Evolutionary conservation across 2,797 vertebrate species (phyloP).

Genomic region (Syngnathus acus): DNA sequence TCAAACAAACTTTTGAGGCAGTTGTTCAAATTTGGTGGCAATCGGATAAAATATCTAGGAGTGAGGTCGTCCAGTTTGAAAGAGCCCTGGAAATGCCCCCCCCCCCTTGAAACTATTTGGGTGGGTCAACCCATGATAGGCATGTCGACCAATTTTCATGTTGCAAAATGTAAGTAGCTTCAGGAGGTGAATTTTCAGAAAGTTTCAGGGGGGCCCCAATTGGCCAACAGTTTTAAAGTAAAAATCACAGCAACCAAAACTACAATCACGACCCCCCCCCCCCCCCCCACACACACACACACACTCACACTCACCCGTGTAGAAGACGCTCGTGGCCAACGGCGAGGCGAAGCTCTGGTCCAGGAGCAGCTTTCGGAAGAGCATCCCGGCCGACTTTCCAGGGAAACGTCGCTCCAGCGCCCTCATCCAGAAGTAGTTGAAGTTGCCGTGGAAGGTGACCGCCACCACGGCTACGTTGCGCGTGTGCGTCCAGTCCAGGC

Average conservation of each 20-base stretch:
- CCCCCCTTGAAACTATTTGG: neutral
- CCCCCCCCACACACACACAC: too few relatives aligned
- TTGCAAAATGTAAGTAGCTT: too few relatives aligned
- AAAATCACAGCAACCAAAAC: too few relatives aligned
- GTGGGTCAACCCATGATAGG: neutral
- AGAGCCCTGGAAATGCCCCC: too few relatives aligned
- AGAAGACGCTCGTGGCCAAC: constrained; percentile 80
- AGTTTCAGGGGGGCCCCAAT: too few relatives aligned
- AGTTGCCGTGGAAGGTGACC: constrained; percentile 83
- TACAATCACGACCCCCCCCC: too few relatives aligned
- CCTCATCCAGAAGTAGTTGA: constrained; percentile 84
- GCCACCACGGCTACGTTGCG: constrained; percentile 78
- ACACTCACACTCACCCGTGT: constrained; percentile 66
- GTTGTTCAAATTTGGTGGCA: too few relatives aligned
- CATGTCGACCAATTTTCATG: too few relatives aligned
- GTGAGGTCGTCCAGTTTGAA: too few relatives aligned
- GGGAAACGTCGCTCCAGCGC: constrained; percentile 81
- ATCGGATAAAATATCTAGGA: too few relatives aligned
- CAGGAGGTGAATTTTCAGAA: neutral
- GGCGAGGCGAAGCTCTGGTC: constrained; percentile 84
- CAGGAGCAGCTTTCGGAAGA: constrained; percentile 80
- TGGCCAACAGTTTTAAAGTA: too few relatives aligned
- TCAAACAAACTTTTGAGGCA: neutral
- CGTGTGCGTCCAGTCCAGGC: constrained; percentile 80
- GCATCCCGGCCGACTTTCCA: constrained; percentile 71